Conservation (phyloP, 2,113 vertebrate species). For the Opisthocomus hoazin region DNA sequence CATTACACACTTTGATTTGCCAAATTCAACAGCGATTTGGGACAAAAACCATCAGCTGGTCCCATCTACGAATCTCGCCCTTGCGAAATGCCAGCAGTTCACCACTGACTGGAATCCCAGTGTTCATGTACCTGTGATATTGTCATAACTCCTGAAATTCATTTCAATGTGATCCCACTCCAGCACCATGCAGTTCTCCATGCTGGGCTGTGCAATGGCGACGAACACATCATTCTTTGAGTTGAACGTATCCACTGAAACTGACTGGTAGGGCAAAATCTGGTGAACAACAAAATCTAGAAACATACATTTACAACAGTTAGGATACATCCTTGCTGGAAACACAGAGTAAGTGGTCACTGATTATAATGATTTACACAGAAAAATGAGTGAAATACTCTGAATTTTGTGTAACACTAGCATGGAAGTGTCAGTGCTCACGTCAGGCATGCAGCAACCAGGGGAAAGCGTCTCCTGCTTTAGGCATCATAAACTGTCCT, state of each 20-base stretch:
- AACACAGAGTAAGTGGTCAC: neutral
- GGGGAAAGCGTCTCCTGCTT: neutral
- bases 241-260: conserved; percentile 92
- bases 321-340: neutral
- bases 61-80: neutral
- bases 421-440: neutral
- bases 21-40: neutral
- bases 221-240: conserved; percentile 96
- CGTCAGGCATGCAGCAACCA: neutral
- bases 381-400: neutral
- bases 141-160: conserved; percentile 97
- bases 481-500: neutral
- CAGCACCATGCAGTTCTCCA: conserved; percentile 95
- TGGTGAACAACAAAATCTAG: conserved; percentile 94
- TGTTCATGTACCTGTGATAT: conserved; percentile 87
- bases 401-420: neutral
- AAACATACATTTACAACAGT: conserved; percentile 29
- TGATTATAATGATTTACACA: neutral
- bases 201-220: conserved; percentile 91
- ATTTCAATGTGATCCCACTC: conserved; percentile 99
- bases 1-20: neutral
- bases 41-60: neutral
- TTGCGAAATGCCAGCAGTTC: neutral
- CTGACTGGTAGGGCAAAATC: conserved; percentile 87
- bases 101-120: neutral